phyloP scores from a whole-genome alignment of 2,888 invertebrate species.

The Ceraclea dissimilis region DNA sequence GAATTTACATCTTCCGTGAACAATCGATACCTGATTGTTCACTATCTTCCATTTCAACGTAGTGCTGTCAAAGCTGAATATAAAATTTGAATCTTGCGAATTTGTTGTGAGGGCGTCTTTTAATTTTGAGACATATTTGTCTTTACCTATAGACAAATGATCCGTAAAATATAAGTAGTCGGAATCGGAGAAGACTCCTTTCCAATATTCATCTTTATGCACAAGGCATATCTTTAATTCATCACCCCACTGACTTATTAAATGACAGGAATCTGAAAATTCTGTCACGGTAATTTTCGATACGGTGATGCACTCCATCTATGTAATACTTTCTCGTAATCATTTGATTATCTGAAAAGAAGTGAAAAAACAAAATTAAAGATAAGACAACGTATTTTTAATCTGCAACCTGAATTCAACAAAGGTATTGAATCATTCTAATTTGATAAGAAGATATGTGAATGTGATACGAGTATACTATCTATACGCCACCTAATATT shows the following conservation, averaged over 20 bases:
- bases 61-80: constrained; percentile 9
- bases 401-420: too few relatives aligned
- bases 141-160: neutral
- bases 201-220: constrained; percentile 19
- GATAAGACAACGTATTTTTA: too few relatives aligned
- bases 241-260: constrained; percentile 15
- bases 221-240: constrained; percentile 12
- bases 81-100: neutral
- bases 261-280: constrained; percentile 1
- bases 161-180: neutral
- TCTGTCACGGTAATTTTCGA: constrained; percentile 14
- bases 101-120: constrained; percentile 12
- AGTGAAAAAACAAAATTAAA: too few relatives aligned
- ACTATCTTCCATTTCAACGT: constrained; percentile 12
- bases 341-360: too few relatives aligned
- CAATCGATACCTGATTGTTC: constrained; percentile 3
- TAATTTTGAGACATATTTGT: constrained; percentile 16
- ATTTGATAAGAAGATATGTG: too few relatives aligned
- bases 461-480: too few relatives aligned
- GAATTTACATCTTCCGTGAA: constrained; percentile 17
- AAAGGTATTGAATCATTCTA: too few relatives aligned
- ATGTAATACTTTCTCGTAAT: neutral
- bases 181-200: constrained; percentile 7
- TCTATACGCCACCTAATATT: too few relatives aligned
- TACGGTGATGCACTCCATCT: constrained; percentile 8